phyloP scores from a whole-genome alignment of 2,113 vertebrate genomes.

The Oryzias celebensis region DNA sequence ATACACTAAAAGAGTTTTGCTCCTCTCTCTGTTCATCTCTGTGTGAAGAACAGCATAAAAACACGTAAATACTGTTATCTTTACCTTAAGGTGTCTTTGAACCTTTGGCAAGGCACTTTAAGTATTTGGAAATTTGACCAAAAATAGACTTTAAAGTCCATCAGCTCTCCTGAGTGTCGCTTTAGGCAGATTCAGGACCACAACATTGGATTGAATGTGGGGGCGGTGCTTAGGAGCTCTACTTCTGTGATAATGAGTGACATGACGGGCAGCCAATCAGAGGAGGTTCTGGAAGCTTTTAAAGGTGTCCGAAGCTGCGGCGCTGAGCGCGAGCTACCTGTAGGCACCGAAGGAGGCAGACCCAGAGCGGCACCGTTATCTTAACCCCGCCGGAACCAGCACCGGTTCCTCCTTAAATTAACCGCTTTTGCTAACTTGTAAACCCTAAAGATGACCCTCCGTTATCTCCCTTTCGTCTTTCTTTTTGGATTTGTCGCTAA shows the following conservation, averaged over 20 bases:
- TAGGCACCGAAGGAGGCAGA: slow-evolving; percentile 21
- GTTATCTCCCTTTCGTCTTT: slow-evolving; percentile 5
- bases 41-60: too few species aligned
- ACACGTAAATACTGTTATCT: too few species aligned
- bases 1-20: too few species aligned
- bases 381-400: background rate
- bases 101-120: background rate
- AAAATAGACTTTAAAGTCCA: slow-evolving; percentile 16
- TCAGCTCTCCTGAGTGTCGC: background rate
- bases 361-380: background rate
- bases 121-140: slow-evolving; percentile 1
- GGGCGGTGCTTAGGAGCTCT: slow-evolving; percentile 1
- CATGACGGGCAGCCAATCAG: slow-evolving; percentile 48
- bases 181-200: background rate
- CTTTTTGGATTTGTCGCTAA: slow-evolving; percentile 12
- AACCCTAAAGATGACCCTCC: slow-evolving; percentile 32
- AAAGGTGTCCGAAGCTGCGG: slow-evolving; percentile 9
- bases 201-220: background rate
- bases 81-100: too few species aligned
- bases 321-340: slow-evolving; percentile 49
- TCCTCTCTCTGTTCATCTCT: too few species aligned
- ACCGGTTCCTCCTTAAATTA: background rate
- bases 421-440: background rate
- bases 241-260: slow-evolving; percentile 34
- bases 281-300: slow-evolving; percentile 40